Evolutionary conservation across 2,113 vertebrate genomes (phyloP), one percentile per base, ranked within the genome.

Genomic region (Sorex fumeus): DNA sequence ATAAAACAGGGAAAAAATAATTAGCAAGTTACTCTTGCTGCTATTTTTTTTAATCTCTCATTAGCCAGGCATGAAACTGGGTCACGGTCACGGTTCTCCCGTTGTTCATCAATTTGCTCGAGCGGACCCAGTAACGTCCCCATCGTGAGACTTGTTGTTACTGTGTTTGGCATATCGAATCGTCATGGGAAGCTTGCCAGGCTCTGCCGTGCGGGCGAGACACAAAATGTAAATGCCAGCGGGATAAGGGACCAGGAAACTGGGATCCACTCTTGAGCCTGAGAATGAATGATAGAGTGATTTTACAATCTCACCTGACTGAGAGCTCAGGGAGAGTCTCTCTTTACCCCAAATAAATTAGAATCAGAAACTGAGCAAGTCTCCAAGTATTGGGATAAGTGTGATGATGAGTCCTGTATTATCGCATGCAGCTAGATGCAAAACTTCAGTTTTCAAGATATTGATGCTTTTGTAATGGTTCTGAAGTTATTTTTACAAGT

Each of bases 281-380:
- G 30, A n/a, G 10, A 16, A 15, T 8, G 6, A 60, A 3, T 6
- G 0, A 10, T 47, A 1, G 18, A 57, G 32, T 34, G 2, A 23
- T 32, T 36, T 21, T 1, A 16, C 27, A 70, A 15, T 70, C 2
- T 70, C 0, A 5, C 27, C 19, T 87, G 45, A 50, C 13, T 8
- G 0, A 21, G 36, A 80, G 2, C 1, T 9, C 13, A 60, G 28
- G 4, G 8, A 60, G 7, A 66, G 85, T 30, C 9, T 88, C 3
- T 53, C 27, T 69, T 66, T 69, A 11, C 53, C n/a, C 0, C 13
- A 32, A 40, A 13, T 3, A 4, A 53, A 53, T 36, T 69, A 19
- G 50, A n/a, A 27, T 3, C 45, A 21, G 4, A 16, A 23, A 53
- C 21, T 60, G 18, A 47, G 3, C 64, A 50, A 53, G 15, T 47